phyloP scores from a whole-genome alignment of 2,113 vertebrate genomes.

The Rhinopithecus roxellana region DNA sequence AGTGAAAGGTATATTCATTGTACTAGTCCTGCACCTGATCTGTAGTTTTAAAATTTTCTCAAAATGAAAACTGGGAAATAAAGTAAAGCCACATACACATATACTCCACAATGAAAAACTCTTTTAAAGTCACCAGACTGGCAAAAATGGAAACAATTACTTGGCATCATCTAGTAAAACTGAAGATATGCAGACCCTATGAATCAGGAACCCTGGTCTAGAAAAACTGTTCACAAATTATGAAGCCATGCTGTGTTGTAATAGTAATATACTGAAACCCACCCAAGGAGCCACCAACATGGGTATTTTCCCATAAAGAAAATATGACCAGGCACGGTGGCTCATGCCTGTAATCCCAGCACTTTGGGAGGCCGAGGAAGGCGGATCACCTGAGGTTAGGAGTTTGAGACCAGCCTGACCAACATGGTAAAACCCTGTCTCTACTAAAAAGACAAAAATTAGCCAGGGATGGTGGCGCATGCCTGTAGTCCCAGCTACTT shows the following conservation, averaged over 20 bases:
- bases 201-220: conserved; percentile 1
- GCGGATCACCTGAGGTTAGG: no score
- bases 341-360: no score
- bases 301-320: conserved; percentile 10
- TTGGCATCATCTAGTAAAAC: conserved; percentile 30
- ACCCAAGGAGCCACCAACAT: background rate
- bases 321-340: no score
- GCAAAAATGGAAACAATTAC: conserved; percentile 1
- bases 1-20: background rate
- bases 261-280: conserved; percentile 15
- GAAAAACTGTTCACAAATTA: conserved; percentile 21
- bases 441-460: no score
- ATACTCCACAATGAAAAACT: background rate
- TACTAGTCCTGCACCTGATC: background rate
- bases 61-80: conserved; percentile 12
- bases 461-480: no score
- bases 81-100: background rate
- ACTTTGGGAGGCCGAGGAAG: no score
- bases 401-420: no score
- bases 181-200: background rate
- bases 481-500: no score
- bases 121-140: conserved; percentile 15
- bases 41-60: conserved; percentile 10
- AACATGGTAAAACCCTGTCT: no score
- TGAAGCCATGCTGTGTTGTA: background rate